Base-by-base conservation (phyloP, 2,797 vertebrate genomes). In the Artibeus jamaicensis region DNA sequence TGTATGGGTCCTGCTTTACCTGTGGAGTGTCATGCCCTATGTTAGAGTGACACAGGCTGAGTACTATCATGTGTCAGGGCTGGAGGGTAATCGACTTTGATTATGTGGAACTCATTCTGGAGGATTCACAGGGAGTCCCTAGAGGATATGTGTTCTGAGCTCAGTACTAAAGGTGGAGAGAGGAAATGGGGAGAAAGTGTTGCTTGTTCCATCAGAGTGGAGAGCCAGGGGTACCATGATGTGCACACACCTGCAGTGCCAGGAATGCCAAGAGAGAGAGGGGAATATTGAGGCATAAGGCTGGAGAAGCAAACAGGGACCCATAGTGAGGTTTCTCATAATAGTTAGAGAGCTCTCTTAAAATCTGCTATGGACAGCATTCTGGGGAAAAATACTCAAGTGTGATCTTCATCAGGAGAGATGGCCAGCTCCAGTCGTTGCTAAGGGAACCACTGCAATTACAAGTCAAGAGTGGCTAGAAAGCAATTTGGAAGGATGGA, bases 401-500 rank as follows among this genome's bases (percentile, higher is more conserved):
- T 65, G 76, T 65, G 48, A 73, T 88, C 86, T 78, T 82, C 55
- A 55, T 16, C 16, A 81, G 37, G 57, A 89, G 59, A 83, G 59
- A 37, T 76, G 5, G 46, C 53, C 37, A 21, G 42, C 77, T 86
- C 44, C 59, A 68, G 11, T 42, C 48, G 68, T 91, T 96, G 89
- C 94, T 76, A 95, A 88, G 74, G 73, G 37, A 96, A 93, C 86
- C 6, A 1, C 78, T 74, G 44, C 68, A 84, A 73, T 93, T 81
- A 82, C 62, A 85, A 37, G 46, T 42, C 55, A 59, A 93, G 57
- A 77, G 26, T 9, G 10, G 50, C 50, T 42, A 59, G 65, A 78
- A 96, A 89, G 85, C 71, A 81, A 77, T 89, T 94, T 68, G 71
- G 53, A 92, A 90, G 46, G 32, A 65, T 37, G 76, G 76, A 82